phyloP scores from a whole-genome alignment of 2,113 vertebrate species.

The Ia io region DNA sequence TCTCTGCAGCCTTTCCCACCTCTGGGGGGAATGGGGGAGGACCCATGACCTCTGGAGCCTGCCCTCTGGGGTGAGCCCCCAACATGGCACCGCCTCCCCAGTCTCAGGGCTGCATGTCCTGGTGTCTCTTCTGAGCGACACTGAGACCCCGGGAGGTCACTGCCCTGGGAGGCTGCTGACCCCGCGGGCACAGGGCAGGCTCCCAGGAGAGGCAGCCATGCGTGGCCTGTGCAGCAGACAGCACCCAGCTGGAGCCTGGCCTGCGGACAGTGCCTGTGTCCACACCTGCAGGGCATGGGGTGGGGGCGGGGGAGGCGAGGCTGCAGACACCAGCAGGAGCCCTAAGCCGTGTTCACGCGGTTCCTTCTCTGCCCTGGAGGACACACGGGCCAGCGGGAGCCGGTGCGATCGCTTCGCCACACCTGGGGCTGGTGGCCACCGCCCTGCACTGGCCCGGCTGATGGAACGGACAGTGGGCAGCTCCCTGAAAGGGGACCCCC shows the following conservation, averaged over 20 bases:
- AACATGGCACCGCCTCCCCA: neutral
- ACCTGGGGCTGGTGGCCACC: neutral
- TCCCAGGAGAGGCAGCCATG: neutral
- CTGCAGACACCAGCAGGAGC: too few species aligned
- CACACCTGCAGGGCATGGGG: neutral
- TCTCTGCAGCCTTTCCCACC: neutral
- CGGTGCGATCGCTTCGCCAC: neutral
- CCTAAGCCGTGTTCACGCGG: accelerated
- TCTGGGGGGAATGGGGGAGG: neutral
- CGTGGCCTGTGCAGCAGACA: too few species aligned
- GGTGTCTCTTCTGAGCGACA: neutral
- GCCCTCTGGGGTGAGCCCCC: neutral
- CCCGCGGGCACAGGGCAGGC: too few species aligned
- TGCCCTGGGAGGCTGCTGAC: neutral
- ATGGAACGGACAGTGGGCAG: neutral
- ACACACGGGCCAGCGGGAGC: accelerated
- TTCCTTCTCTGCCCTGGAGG: neutral
- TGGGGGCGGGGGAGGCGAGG: too few species aligned
- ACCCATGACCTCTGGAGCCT: neutral
- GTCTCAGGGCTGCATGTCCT: neutral
- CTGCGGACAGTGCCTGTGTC: too few species aligned
- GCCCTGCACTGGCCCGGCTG: neutral
- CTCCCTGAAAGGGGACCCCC: neutral
- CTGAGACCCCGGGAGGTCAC: neutral
- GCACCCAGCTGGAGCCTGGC: too few species aligned